Evolutionary conservation across 2,113 vertebrate species (phyloP), one percentile per base, ranked within the genome.

Genomic region (Microtus ochrogaster): DNA sequence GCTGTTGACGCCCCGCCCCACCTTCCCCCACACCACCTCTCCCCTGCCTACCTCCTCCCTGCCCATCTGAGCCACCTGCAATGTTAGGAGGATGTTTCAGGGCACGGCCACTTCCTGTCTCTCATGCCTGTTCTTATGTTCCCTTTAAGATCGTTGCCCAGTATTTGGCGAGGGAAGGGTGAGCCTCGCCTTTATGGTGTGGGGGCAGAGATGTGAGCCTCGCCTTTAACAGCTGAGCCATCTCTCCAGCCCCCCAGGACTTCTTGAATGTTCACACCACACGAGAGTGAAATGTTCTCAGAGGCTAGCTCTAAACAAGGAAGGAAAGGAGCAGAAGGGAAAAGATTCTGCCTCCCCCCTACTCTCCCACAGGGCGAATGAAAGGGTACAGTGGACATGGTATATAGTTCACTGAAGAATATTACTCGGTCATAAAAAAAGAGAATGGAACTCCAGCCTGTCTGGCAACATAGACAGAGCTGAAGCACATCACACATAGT

Each of bases 1-100:
- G 10, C 1, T 17, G 52, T 7, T 19, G 47, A 4, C 4, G 1
- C 44, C 44, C n/a, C 4, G 11, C 36, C 73, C 28, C 7, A 3
- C 30, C 39, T 2, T 30, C 26, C 44, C 44, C n/a, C 4, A 19
- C 36, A 52, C 22, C 10, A 3, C 30, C 44, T 21, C 24, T 16
- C 19, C 55, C 66, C 30, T 36, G 13, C 13, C 66, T 2, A 36
- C 13, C 13, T 36, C 66, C 13, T 4, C 52, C 39, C 3, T 0
- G 7, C 74, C 41, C 63, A n/a, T 74, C 49, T 30, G 55, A 28
- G 47, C 41, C 82, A 79, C 68, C 63, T 88, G 26, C 74, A 78
- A 26, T 0, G 3, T 26, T 41, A 68, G 30, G 58, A 79, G 94
- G 66, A 63, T 19, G 28, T 77, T n/a, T 78, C 41, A n/a, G 66